Evolutionary conservation across 2,888 invertebrate species (phyloP).

Genomic region (Anticlea derivata): DNA sequence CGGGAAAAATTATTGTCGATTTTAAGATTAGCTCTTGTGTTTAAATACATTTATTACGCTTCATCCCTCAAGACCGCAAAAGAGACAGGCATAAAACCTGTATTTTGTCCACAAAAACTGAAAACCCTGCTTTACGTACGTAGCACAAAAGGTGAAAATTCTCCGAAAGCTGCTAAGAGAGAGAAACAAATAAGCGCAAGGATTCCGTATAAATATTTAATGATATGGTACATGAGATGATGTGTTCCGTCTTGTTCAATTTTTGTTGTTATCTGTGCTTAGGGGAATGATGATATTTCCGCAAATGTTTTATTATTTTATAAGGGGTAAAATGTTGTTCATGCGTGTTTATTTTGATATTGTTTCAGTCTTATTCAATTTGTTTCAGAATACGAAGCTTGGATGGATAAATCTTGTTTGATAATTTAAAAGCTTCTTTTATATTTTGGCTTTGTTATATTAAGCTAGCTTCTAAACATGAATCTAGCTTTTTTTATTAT

Average conservation of each 20-base stretch:
- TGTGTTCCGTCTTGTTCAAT: conserved; percentile 38
- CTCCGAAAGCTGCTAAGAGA: conserved; percentile 37
- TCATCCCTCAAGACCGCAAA: conserved; percentile 14
- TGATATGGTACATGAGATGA: conserved; percentile 39
- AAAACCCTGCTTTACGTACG: conserved; percentile 40
- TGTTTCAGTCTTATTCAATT: not conserved
- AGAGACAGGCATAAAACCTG: conserved; percentile 35
- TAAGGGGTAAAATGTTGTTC: conserved; percentile 24
- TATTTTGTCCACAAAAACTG: conserved; percentile 51
- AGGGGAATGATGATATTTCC: conserved; percentile 33
- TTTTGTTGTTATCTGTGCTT: conserved; percentile 35
- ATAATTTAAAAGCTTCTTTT: no score
- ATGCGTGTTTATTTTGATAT: conserved; percentile 25
- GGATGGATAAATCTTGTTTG: no score
- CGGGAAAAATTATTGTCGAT: not conserved
- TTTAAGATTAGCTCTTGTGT: conserved; percentile 1
- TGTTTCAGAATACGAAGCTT: not conserved
- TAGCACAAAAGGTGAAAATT: conserved; percentile 49
- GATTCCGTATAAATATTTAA: conserved; percentile 52
- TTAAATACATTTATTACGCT: conserved; percentile 17
- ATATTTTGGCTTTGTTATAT: no score
- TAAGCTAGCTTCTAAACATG: no score
- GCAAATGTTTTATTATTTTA: conserved; percentile 31
- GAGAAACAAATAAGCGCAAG: conserved; percentile 21
- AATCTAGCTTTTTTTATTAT: no score